phyloP scores from a whole-genome alignment of 2,797 vertebrate genomes.

The Falco rusticolus region DNA sequence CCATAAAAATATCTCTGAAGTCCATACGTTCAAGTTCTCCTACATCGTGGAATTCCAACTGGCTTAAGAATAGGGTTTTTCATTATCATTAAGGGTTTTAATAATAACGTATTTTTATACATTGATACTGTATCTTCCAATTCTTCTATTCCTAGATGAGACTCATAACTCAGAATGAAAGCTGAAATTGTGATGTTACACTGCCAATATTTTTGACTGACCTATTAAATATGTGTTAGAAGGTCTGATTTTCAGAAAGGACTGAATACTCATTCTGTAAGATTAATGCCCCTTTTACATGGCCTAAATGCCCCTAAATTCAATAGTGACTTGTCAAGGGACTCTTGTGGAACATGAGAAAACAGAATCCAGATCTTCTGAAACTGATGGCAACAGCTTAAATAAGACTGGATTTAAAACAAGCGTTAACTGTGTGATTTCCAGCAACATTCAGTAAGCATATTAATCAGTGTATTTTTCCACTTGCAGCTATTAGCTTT shows the following conservation, averaged over 20 bases:
- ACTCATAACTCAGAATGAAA: not conserved
- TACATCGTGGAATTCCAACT: not conserved
- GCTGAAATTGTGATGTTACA: not conserved
- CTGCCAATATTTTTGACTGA: not conserved
- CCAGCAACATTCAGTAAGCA: not conserved
- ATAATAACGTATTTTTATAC: not conserved
- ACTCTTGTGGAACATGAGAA: not conserved
- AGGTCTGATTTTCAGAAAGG: not conserved
- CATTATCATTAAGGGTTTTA: not conserved
- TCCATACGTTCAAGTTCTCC: not conserved
- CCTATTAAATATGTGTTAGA: not conserved
- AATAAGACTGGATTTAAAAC: not conserved
- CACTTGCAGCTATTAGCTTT: not conserved
- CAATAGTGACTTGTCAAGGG: not conserved
- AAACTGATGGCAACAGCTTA: not conserved
- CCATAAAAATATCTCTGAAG: not conserved
- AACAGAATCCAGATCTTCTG: not conserved
- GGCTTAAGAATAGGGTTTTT: not conserved
- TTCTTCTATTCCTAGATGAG: not conserved
- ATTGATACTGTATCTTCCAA: not conserved
- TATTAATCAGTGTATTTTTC: not conserved
- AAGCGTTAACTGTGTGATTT: not conserved
- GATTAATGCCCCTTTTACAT: not conserved
- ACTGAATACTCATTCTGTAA: not conserved
- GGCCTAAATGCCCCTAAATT: not conserved